A percentile compares a stretch with the other conserved stretches of the same genome.
These are phyloP conservation scores for Atta texana DNA, from an alignment of 1,140 invertebrate species.

Conservation along the genomic window DNA sequence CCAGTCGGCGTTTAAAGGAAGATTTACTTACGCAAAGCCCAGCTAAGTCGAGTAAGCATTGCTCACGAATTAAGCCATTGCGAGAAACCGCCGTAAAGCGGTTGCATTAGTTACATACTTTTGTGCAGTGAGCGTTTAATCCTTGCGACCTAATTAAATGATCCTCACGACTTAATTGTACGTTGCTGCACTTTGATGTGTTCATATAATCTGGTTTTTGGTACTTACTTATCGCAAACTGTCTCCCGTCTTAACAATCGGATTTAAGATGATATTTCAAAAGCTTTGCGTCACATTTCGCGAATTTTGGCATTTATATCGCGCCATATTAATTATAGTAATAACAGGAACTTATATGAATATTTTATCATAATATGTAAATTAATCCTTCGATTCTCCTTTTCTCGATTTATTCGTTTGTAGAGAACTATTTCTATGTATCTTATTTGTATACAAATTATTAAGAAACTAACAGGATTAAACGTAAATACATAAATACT, in stretches of 20 bases:
- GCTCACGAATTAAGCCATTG: constrained; percentile 45
- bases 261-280: neutral
- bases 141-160: constrained; percentile 49
- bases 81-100: constrained; percentile 30
- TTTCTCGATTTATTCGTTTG: neutral
- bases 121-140: constrained; percentile 39
- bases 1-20: constrained; percentile 35
- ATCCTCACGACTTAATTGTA: constrained; percentile 21
- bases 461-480: neutral
- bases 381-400: neutral
- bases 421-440: neutral
- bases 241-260: neutral
- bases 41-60: constrained; percentile 48
- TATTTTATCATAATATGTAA: neutral
- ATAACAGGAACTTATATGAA: neutral
- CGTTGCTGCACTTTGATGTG: constrained; percentile 17
- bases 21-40: constrained; percentile 50
- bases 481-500: neutral
- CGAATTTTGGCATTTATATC: neutral
- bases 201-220: constrained; percentile 9
- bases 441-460: neutral
- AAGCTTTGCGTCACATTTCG: neutral
- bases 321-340: neutral
- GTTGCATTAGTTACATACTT: constrained; percentile 53
- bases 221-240: constrained; percentile 18